phyloP scores from a whole-genome alignment of 2,888 invertebrate species.

The Stegana nigrithorax region DNA sequence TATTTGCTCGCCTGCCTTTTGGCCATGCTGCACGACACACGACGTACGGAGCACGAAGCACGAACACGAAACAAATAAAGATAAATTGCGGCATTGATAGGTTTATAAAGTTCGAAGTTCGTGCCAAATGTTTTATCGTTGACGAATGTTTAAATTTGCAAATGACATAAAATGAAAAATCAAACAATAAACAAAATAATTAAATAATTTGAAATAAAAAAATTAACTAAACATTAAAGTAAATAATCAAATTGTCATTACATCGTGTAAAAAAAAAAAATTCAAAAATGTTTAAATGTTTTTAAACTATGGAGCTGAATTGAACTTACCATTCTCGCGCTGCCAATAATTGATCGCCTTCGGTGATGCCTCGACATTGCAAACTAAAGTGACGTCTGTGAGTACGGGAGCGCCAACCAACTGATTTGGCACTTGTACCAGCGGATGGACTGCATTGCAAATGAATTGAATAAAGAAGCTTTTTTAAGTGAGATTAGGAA shows the following conservation, averaged over 20 bases:
- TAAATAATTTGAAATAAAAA: no score
- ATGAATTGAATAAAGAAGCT: no score
- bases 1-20: neutral
- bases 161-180: slow-evolving; percentile 21
- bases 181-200: neutral
- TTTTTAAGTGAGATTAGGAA: neutral
- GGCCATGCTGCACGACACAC: neutral
- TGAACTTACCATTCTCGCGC: slow-evolving; percentile 83
- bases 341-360: slow-evolving; percentile 96
- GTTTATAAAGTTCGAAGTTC: slow-evolving; percentile 47
- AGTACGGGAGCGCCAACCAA: slow-evolving; percentile 89
- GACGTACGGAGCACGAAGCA: neutral
- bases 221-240: neutral
- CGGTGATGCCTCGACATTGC: slow-evolving; percentile 90
- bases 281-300: neutral
- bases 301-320: neutral
- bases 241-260: neutral
- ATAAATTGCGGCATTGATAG: slow-evolving; percentile 62
- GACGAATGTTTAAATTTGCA: neutral
- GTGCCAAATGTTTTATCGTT: slow-evolving; percentile 6
- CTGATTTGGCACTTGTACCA: slow-evolving; percentile 94
- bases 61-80: slow-evolving; percentile 64
- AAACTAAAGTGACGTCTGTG: slow-evolving; percentile 86
- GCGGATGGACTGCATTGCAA: slow-evolving; percentile 90
- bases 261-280: slow-evolving; percentile 1